Conservation (phyloP, 2,113 vertebrate species). For the Corythoichthys haematopterus region DNA sequence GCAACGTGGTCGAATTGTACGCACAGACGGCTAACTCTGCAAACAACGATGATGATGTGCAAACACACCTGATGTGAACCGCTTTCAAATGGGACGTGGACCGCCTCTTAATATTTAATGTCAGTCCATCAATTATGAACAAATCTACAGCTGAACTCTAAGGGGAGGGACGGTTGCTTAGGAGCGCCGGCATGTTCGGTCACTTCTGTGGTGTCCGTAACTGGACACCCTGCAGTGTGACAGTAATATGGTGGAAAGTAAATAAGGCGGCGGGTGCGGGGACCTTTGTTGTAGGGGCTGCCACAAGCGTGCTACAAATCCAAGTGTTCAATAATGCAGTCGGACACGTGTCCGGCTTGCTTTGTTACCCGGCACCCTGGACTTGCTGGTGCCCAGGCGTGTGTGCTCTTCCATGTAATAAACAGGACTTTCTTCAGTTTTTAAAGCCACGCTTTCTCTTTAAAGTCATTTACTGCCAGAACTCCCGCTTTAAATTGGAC, state of each 20-base stretch:
- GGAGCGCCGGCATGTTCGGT: conserved; percentile 39
- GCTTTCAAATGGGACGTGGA: conserved; percentile 32
- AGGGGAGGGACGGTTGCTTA: conserved; percentile 44
- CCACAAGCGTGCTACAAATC: conserved; percentile 33
- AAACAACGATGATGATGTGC: conserved; percentile 45
- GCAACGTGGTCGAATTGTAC: conserved; percentile 27
- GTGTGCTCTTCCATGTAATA: not conserved
- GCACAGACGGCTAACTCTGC: conserved; percentile 34
- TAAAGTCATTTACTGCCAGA: too few species aligned
- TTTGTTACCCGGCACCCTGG: conserved; percentile 16
- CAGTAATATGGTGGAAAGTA: conserved; percentile 40
- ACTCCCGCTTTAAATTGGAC: too few species aligned
- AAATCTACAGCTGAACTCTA: conserved; percentile 55
- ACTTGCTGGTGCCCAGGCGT: not conserved
- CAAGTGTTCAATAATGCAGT: conserved; percentile 49
- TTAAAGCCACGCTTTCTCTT: not conserved
- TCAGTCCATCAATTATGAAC: conserved; percentile 67
- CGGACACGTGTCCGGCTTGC: conserved; percentile 21
- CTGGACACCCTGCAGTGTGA: conserved; percentile 25
- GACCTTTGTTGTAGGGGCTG: conserved; percentile 51
- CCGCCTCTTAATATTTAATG: conserved; percentile 63
- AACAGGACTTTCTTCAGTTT: not conserved
- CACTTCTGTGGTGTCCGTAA: conserved; percentile 42
- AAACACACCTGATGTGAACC: not conserved
- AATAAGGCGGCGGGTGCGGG: conserved; percentile 38